Percentiles rank a stretch among this genome's conserved stretches.
Conservation (phyloP, 2,797 vertebrate genomes). For the Salmo trutta region DNA sequence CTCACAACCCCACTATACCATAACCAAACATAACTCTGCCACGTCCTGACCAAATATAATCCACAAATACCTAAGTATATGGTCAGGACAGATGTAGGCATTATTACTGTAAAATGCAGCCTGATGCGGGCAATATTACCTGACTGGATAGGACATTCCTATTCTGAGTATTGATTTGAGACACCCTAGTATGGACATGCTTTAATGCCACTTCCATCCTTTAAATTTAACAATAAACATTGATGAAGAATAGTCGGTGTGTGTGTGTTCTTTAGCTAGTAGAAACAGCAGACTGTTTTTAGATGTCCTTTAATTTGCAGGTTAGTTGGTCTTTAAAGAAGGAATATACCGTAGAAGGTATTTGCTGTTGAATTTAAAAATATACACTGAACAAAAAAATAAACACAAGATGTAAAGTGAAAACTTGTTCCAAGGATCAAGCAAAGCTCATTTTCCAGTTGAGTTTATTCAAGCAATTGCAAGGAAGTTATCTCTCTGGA, state of each 20-base stretch:
- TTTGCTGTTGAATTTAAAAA: constrained; percentile 46
- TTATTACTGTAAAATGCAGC: neutral
- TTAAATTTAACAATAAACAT: constrained; percentile 48
- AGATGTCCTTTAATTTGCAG: neutral
- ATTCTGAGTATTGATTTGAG: neutral
- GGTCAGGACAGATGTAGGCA: no score
- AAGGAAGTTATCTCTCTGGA: no score
- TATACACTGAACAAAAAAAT: constrained; percentile 23
- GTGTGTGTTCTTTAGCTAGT: neutral
- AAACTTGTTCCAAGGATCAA: neutral
- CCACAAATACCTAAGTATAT: no score
- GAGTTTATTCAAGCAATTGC: no score
- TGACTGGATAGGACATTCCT: neutral
- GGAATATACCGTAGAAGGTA: neutral
- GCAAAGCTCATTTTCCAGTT: no score
- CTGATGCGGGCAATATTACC: neutral
- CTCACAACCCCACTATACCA: no score
- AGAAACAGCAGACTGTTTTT: neutral
- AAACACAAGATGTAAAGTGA: no score
- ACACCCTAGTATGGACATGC: no score
- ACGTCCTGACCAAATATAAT: no score
- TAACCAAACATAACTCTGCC: no score
- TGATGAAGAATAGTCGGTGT: constrained; percentile 28
- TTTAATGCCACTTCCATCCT: neutral
- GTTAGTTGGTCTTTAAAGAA: neutral